Percentiles rank a stretch among this genome's conserved stretches.
phyloP scores from a whole-genome alignment of 2,113 vertebrate genomes.

The Bostrychus sinensis region DNA sequence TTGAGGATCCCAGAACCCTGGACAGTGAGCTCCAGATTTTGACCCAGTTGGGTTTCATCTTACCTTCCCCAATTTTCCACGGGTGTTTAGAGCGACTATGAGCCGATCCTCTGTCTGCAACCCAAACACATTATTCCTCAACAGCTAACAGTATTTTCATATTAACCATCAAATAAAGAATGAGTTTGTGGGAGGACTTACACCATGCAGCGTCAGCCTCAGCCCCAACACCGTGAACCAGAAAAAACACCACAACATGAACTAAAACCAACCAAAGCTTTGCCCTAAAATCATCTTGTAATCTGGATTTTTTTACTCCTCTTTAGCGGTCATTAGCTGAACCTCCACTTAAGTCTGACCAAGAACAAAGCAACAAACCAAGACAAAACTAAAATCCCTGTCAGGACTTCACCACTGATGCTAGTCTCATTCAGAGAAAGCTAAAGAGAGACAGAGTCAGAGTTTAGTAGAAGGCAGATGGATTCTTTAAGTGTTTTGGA shows the following conservation, averaged over 20 bases:
- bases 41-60: background rate
- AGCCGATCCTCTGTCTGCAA: background rate
- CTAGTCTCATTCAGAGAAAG: background rate
- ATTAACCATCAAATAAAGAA: background rate
- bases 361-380: background rate
- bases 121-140: conserved; percentile 1
- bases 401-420: background rate
- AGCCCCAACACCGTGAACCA: background rate
- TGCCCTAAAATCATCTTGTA: too few relatives aligned
- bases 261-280: background rate
- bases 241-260: background rate
- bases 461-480: background rate
- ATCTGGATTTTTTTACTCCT: too few relatives aligned
- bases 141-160: too few relatives aligned
- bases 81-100: background rate
- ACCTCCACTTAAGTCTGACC: too few relatives aligned
- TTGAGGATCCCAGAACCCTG: background rate
- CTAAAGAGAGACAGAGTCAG: background rate
- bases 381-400: background rate
- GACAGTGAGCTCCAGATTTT: background rate
- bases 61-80: background rate
- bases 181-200: background rate
- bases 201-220: background rate
- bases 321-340: too few relatives aligned
- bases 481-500: background rate